phyloP scores from a whole-genome alignment of 2,797 vertebrate genomes.

The Leuciscus waleckii region DNA sequence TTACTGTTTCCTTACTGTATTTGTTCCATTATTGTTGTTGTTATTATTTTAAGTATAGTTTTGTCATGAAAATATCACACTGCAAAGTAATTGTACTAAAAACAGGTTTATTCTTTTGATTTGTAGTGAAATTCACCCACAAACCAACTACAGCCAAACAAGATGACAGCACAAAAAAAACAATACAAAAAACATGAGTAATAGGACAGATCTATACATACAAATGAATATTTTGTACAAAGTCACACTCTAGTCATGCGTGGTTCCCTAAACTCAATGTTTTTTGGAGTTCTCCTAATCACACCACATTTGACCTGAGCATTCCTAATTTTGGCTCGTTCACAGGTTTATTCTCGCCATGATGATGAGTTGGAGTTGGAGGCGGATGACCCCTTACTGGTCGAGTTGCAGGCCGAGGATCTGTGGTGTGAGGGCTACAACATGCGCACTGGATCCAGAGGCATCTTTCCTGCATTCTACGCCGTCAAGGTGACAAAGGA shows the following conservation, averaged over 20 bases:
- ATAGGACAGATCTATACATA: neutral
- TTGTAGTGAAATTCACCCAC: neutral
- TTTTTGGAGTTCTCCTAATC: neutral
- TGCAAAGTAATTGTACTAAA: neutral
- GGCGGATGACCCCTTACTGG: constrained; percentile 89
- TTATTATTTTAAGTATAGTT: neutral
- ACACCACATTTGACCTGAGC: neutral
- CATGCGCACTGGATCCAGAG: constrained; percentile 91
- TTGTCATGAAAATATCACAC: neutral
- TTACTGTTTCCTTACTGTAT: too few species aligned
- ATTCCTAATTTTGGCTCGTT: neutral
- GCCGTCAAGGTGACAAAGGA: constrained; percentile 82
- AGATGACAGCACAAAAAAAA: neutral
- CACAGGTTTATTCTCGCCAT: constrained; percentile 92
- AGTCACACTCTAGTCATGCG: neutral
- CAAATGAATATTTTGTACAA: neutral
- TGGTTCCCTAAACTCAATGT: neutral
- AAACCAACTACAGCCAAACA: neutral
- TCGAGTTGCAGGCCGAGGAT: constrained; percentile 91
- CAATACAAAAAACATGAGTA: neutral
- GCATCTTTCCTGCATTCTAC: constrained; percentile 95
- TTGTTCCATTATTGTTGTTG: neutral
- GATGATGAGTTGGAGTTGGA: constrained; percentile 93
- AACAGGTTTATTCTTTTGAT: neutral
- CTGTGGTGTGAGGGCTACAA: constrained; percentile 97